Evolutionary conservation across 2,888 invertebrate genomes (phyloP).

Genomic region (Scaptomyza flava): DNA sequence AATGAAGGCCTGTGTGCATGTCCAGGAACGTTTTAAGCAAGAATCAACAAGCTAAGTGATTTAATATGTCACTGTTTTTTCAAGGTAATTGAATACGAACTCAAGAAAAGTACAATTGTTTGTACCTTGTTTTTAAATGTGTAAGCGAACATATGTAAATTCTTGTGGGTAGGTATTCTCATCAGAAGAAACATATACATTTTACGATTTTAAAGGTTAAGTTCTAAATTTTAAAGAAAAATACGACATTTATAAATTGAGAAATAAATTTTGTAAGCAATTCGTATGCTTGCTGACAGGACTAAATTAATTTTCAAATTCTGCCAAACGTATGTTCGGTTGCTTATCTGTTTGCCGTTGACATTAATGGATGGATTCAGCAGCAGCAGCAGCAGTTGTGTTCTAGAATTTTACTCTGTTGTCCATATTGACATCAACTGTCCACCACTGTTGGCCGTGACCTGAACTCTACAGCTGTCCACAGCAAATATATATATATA

Average conservation of each 20-base stretch:
- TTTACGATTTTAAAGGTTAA: too few relatives aligned
- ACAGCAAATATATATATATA: not conserved
- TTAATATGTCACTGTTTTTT: not conserved
- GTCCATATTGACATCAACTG: slow-evolving; percentile 20
- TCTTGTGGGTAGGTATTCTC: too few relatives aligned
- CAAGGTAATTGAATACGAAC: not conserved
- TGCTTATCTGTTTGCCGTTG: slow-evolving; percentile 11
- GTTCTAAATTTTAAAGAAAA: too few relatives aligned
- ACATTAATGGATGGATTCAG: slow-evolving; percentile 18
- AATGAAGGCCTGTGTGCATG: slow-evolving; percentile 23
- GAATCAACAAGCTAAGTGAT: slow-evolving; percentile 5
- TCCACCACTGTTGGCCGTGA: slow-evolving; percentile 19
- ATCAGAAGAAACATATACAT: too few relatives aligned
- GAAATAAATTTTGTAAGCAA: not conserved
- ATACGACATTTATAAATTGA: too few relatives aligned
- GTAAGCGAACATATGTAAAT: too few relatives aligned
- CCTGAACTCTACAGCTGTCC: not conserved
- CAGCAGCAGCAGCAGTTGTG: slow-evolving; percentile 18
- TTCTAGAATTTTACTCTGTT: slow-evolving; percentile 6
- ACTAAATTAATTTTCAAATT: not conserved
- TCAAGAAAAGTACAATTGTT: not conserved
- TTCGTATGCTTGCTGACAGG: not conserved
- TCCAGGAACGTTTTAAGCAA: slow-evolving; percentile 5
- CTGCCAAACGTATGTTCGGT: slow-evolving; percentile 12
- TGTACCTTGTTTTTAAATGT: not conserved